Evolutionary conservation across 1,140 invertebrate genomes (phyloP).

Genomic region (Lanistes nyassanus): DNA sequence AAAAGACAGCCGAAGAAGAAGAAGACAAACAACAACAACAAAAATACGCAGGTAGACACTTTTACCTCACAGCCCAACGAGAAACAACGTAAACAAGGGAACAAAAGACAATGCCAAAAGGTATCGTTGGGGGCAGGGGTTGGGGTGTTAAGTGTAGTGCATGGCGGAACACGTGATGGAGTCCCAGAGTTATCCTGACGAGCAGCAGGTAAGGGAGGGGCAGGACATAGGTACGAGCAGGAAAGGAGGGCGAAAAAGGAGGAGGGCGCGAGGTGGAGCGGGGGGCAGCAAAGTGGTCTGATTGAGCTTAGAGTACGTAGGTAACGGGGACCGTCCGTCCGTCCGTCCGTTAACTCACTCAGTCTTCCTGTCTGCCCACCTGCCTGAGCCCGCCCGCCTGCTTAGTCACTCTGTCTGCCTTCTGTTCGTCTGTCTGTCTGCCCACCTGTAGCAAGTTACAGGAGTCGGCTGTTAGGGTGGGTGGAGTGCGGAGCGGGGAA

Average conservation of each 20-base stretch:
- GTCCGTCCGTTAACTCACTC: background rate
- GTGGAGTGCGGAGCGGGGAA: background rate
- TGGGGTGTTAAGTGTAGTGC: background rate
- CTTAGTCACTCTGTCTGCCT: background rate
- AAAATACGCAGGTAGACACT: no score
- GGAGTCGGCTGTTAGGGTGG: background rate
- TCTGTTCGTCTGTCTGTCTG: background rate
- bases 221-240: background rate
- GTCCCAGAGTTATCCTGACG: no score
- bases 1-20: no score
- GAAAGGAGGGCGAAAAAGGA: background rate
- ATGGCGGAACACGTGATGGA: background rate
- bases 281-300: background rate
- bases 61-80: no score
- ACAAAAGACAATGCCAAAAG: no score
- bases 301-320: background rate
- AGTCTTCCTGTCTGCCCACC: background rate
- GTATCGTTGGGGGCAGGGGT: background rate
- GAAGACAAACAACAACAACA: no score
- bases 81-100: no score
- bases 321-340: background rate
- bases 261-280: slow-evolving; percentile 1
- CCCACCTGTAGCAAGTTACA: background rate
- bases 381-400: background rate
- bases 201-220: background rate